Percentiles rank a stretch among this genome's conserved stretches.
These are phyloP conservation scores for Hirundo rustica DNA, from an alignment of 2,797 vertebrate species.

Conservation along the genomic window DNA sequence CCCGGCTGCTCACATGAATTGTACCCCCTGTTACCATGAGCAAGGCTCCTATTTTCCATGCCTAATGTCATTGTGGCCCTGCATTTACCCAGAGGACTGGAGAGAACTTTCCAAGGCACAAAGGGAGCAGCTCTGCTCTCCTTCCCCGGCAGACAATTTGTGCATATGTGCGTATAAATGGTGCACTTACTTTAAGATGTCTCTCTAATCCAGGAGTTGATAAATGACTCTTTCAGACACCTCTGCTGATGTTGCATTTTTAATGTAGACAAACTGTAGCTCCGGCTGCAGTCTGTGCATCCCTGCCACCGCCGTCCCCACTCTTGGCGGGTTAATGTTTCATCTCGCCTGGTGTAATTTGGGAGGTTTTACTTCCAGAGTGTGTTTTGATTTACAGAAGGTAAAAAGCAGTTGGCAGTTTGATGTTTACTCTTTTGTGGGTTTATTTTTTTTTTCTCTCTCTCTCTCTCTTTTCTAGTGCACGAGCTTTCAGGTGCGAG, in stretches of 20 bases:
- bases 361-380: constrained; percentile 37
- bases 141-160: constrained; percentile 19
- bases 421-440: constrained; percentile 26
- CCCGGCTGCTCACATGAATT: not conserved
- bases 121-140: not conserved
- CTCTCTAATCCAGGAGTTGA: constrained; percentile 47
- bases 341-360: constrained; percentile 1
- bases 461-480: not conserved
- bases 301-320: not conserved
- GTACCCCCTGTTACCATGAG: constrained; percentile 31
- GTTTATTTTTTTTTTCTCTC: not conserved
- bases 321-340: constrained; percentile 17
- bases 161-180: constrained; percentile 22
- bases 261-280: constrained; percentile 48
- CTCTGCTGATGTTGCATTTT: constrained; percentile 62
- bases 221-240: constrained; percentile 32
- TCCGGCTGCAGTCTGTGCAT: not conserved
- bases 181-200: constrained; percentile 47
- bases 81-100: constrained; percentile 4
- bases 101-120: constrained; percentile 28
- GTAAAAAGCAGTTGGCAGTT: constrained; percentile 39
- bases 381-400: constrained; percentile 47
- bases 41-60: constrained; percentile 36
- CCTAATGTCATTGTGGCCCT: not conserved
- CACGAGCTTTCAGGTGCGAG: not conserved